These are phyloP conservation scores for Caenorhabditis zanzibari DNA, from an alignment of 2,888 invertebrate genomes.

Conservation along the genomic window DNA sequence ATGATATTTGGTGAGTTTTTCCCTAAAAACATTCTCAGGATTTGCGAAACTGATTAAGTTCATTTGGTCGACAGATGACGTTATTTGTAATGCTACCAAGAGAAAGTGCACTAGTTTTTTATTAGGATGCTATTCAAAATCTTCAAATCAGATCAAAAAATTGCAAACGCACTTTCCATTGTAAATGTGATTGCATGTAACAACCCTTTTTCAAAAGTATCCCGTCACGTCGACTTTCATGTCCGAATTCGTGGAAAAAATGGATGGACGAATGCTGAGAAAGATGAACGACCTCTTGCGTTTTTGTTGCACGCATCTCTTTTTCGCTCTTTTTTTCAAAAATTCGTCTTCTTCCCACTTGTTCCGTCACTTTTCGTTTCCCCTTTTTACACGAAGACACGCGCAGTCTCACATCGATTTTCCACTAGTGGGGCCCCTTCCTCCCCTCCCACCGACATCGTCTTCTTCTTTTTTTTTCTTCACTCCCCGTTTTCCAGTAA, in stretches of 20 bases:
- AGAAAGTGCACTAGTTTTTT: slow-evolving; percentile 12
- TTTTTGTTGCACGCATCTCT: slow-evolving; percentile 53
- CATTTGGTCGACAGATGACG: background rate
- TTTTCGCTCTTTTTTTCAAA: slow-evolving; percentile 50
- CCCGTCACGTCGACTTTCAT: background rate
- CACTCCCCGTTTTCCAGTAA: slow-evolving; percentile 83
- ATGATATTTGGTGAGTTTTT: slow-evolving; percentile 36
- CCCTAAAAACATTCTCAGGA: background rate
- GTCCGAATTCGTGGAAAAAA: slow-evolving; percentile 17
- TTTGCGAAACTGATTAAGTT: no score
- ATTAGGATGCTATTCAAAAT: slow-evolving; percentile 49
- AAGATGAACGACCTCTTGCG: slow-evolving; percentile 62
- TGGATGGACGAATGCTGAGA: slow-evolving; percentile 41
- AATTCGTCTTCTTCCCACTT: slow-evolving; percentile 47
- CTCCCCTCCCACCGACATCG: slow-evolving; percentile 53
- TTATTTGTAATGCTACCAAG: background rate
- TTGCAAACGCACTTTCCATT: slow-evolving; percentile 1
- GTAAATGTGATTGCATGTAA: slow-evolving; percentile 14
- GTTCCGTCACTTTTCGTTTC: slow-evolving; percentile 63
- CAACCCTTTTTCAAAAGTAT: slow-evolving; percentile 36
- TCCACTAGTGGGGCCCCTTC: slow-evolving; percentile 40
- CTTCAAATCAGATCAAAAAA: slow-evolving; percentile 17
- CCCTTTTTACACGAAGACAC: slow-evolving; percentile 27
- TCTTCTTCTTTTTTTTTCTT: background rate
- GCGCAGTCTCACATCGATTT: slow-evolving; percentile 69